Conservation (phyloP, 2,797 vertebrate species). For the Tauraco hartlaubi region DNA sequence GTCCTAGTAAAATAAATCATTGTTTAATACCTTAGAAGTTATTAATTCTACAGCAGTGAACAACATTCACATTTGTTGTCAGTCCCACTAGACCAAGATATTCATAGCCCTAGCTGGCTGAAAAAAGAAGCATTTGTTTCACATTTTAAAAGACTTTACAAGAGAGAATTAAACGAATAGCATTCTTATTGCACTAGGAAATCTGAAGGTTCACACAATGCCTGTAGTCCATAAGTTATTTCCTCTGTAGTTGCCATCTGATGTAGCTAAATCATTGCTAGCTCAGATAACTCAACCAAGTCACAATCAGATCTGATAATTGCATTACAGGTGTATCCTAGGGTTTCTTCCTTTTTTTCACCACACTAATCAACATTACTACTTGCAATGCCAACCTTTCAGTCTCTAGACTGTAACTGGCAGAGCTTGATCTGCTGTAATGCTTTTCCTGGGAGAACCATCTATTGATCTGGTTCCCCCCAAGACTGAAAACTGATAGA, state of each 20-base stretch:
- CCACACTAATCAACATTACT: no score
- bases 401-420: background rate
- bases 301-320: background rate
- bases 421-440: background rate
- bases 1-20: background rate
- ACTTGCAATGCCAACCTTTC: background rate
- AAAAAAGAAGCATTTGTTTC: background rate
- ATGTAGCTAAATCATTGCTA: background rate
- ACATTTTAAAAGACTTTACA: background rate
- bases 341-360: background rate
- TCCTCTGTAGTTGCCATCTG: background rate
- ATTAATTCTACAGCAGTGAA: background rate
- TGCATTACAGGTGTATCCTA: background rate
- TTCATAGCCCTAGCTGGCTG: fast-evolving
- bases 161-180: background rate
- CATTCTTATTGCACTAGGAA: background rate
- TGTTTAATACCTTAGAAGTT: background rate
- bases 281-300: background rate
- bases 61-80: background rate
- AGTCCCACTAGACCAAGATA: background rate
- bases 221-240: background rate
- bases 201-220: background rate
- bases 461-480: background rate
- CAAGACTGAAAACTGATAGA: background rate
- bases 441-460: background rate